A percentile compares a stretch with the other conserved stretches of the same genome.
phyloP scores from a whole-genome alignment of 2,113 vertebrate genomes.

The Rattus norvegicus region DNA sequence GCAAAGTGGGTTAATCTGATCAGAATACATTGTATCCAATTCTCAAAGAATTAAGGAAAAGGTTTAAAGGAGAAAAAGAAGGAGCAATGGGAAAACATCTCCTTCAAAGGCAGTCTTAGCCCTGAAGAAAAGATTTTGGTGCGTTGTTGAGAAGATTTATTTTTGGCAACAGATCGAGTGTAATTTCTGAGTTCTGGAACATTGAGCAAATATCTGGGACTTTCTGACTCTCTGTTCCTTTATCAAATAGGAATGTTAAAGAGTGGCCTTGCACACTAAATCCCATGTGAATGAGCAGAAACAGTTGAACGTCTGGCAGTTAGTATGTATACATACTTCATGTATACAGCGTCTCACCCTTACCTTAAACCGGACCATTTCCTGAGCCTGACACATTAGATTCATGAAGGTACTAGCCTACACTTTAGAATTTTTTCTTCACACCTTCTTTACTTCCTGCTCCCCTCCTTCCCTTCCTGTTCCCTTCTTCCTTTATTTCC shows the following conservation, averaged over 20 bases:
- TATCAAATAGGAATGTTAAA: conserved; percentile 5
- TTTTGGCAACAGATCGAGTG: not conserved
- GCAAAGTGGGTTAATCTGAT: not conserved
- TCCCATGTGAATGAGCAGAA: not conserved
- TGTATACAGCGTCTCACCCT: not conserved
- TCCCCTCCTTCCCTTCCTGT: not conserved
- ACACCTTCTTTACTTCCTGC: too few relatives aligned
- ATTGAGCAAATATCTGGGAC: not conserved
- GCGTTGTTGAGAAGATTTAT: not conserved
- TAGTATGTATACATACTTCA: too few relatives aligned
- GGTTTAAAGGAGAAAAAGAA: not conserved
- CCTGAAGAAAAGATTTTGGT: not conserved
- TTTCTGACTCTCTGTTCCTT: conserved; percentile 3
- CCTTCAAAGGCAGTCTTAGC: not conserved
- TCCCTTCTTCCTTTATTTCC: not conserved
- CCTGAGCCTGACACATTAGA: not conserved
- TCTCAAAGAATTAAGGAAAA: not conserved
- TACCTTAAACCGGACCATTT: not conserved
- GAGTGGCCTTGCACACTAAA: not conserved
- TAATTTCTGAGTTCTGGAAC: conserved; percentile 21
- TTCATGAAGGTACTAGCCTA: not conserved
- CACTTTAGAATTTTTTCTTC: not conserved
- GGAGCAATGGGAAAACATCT: not conserved
- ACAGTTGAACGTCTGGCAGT: not conserved
- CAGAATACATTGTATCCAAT: not conserved